Base-by-base conservation (phyloP, 2,797 vertebrate species). In the Sternotherus odoratus region DNA sequence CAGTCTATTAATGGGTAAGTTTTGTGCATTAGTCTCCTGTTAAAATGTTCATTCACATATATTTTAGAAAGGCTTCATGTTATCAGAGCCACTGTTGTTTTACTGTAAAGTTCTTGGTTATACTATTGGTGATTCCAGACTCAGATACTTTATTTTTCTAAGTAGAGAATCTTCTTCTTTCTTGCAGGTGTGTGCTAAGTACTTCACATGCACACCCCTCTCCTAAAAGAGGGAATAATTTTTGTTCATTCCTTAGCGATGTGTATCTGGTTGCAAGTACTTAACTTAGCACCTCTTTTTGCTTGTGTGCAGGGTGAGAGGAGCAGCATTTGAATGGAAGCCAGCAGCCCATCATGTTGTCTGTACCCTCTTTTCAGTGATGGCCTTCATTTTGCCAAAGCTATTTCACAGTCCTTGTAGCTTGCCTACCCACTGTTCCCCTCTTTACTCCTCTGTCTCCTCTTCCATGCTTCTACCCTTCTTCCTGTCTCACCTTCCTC, bases 1-100 rank as follows among this genome's bases (percentile, higher is more conserved):
- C 83, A 91, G 39, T 98, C 99, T 21, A 97, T 99, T 94, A 99
- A 99, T 5, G 99, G 99, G 99, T 99, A 98, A 98, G 99, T 98
- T 66, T 89, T 56, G 33, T 91, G 33, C 39, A 5, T 24, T 92
- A 36, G 1, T 79, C 87, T 89, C 82, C 33, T 89, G 6, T 60
- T 88, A 48, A 81, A 87, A 63, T 28, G 48, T 0, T 0, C 50
- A 6, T 28, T 46, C 11, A 11, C 69, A 48, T 90, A 28, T 81
- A 33, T 1, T 75, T 77, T 66, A 56, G 33, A 82, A 36, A 30
- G 88, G 19, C 85, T 50, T 72, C 39, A 0, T 85, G 1, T 54
- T 79, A 9, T 26, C 24, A 56, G 16, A 50, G 48, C 8, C 16
- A 21, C 1, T 39, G 2, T 30, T 57, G 56, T 53, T 46, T 50